Percentiles rank a stretch among this genome's conserved stretches.
These are phyloP conservation scores for Lasioglossum villosulum DNA, from an alignment of 2,888 invertebrate species.

Conservation along the genomic window DNA sequence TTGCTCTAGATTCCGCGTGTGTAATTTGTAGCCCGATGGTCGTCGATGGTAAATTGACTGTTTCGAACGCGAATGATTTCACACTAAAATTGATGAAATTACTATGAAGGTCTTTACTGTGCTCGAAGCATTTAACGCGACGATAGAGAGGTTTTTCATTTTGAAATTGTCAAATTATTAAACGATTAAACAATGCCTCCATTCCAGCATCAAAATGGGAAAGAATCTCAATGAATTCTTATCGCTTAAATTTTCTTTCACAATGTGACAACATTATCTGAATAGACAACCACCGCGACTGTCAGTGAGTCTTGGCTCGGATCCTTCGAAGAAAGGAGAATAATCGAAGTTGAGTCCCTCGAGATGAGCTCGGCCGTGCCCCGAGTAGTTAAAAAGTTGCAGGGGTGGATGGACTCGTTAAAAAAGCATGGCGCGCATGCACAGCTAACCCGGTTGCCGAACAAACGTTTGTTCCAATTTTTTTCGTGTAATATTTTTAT, in stretches of 20 bases:
- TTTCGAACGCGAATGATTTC: neutral
- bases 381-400: neutral
- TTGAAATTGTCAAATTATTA: neutral
- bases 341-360: neutral
- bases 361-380: neutral
- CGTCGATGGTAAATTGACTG: neutral
- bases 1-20: neutral
- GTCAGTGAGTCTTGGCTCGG: neutral
- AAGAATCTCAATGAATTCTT: no score
- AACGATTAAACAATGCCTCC: no score
- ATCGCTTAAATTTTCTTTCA: neutral
- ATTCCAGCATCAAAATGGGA: no score
- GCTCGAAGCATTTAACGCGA: neutral
- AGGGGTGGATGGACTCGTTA: neutral
- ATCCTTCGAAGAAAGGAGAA: neutral
- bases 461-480: constrained; percentile 21
- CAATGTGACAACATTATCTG: neutral
- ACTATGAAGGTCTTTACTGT: neutral
- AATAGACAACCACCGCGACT: neutral
- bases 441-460: neutral
- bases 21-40: neutral
- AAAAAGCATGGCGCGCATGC: neutral
- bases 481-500: neutral
- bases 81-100: neutral
- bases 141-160: neutral